These are phyloP conservation scores for Brienomyrus brachyistius DNA, from an alignment of 2,113 vertebrate genomes.

Conservation along the genomic window DNA sequence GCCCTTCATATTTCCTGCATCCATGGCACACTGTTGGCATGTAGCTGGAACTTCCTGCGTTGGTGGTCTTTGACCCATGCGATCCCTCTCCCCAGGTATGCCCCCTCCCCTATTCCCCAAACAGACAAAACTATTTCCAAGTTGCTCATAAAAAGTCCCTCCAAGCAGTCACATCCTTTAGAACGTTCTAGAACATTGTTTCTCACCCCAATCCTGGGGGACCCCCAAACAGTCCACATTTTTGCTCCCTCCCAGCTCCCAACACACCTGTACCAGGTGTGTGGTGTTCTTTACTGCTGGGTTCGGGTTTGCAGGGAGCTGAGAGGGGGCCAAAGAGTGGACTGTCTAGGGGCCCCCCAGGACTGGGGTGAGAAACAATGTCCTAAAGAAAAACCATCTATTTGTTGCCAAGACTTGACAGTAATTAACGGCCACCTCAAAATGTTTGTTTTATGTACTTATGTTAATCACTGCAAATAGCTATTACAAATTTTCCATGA, in stretches of 20 bases:
- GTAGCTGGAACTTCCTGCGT: not conserved
- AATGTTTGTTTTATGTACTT: constrained; percentile 14
- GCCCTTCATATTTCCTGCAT: not conserved
- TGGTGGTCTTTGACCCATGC: not conserved
- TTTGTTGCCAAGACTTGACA: not conserved
- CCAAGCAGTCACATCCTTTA: not conserved
- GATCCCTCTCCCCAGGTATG: not conserved
- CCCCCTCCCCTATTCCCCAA: not conserved
- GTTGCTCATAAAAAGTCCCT: not conserved
- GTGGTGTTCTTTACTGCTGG: not conserved
- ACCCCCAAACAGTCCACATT: not conserved
- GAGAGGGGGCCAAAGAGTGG: not conserved
- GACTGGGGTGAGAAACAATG: not conserved
- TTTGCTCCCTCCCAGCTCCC: not conserved
- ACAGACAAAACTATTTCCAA: not conserved
- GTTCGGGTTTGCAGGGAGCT: not conserved
- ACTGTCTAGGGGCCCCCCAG: not conserved
- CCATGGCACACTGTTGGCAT: not conserved
- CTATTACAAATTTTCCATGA: constrained; percentile 20
- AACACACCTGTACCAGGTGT: not conserved
- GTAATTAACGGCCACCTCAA: not conserved
- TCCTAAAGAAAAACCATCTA: not conserved
- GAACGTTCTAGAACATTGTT: not conserved
- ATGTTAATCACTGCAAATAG: not conserved
- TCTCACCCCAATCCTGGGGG: not conserved